Evolutionary conservation across 1,140 invertebrate genomes (phyloP).

Genomic region (Dendroctonus valens): DNA sequence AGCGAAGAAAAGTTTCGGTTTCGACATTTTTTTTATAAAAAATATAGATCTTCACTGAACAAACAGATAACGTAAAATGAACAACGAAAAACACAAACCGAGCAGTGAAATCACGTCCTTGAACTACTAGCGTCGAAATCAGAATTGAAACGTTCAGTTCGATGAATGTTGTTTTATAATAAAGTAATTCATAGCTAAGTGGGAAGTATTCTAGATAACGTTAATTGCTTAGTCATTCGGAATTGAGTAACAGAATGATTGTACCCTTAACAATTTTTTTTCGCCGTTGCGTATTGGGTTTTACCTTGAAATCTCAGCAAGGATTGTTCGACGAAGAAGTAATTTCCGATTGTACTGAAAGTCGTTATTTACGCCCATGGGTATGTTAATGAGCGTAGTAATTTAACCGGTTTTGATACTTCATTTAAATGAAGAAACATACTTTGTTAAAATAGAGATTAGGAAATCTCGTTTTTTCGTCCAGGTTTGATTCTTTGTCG

Average conservation of each 20-base stretch:
- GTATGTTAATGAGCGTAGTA: no score
- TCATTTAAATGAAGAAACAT: no score
- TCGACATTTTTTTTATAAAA: constrained; percentile 5
- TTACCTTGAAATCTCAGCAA: no score
- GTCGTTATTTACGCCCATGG: no score
- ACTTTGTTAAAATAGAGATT: no score
- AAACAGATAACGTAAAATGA: neutral
- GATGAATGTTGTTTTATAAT: neutral
- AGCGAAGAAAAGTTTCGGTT: constrained; percentile 47
- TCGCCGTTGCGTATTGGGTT: no score
- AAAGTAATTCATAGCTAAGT: neutral
- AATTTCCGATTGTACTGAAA: no score
- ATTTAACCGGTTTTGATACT: no score
- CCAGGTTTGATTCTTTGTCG: no score
- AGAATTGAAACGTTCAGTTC: neutral
- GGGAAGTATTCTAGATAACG: neutral
- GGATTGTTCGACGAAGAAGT: no score
- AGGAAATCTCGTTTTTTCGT: no score
- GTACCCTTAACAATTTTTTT: neutral
- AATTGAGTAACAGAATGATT: neutral
- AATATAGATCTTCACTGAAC: neutral
- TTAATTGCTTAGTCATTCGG: neutral
- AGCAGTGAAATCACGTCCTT: neutral
- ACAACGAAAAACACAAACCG: neutral
- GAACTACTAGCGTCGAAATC: neutral